phyloP scores from a whole-genome alignment of 2,888 invertebrate species.

The Cerastis leucographa region DNA sequence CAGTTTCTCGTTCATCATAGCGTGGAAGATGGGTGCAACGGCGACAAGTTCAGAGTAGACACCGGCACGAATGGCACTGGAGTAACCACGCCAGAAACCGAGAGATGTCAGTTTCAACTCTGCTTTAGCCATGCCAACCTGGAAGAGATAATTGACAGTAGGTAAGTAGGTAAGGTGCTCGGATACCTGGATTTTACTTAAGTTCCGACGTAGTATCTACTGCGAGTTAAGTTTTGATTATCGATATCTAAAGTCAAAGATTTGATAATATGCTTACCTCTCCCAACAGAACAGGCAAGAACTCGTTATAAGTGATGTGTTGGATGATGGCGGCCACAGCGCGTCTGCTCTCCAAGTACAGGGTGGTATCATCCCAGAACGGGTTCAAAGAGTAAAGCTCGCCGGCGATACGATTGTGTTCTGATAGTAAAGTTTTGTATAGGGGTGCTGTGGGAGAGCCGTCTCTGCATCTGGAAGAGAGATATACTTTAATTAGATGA shows the following conservation, averaged over 20 bases:
- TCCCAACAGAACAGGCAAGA: conserved; percentile 94
- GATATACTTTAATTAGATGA: background rate
- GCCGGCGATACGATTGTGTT: conserved; percentile 95
- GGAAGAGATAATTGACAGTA: conserved; percentile 13
- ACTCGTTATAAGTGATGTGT: conserved; percentile 96
- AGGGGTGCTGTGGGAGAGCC: conserved; percentile 93
- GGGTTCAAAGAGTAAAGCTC: conserved; percentile 93
- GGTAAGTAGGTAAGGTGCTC: too few relatives aligned
- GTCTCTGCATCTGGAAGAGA: conserved; percentile 89
- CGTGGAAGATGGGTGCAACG: conserved; percentile 93
- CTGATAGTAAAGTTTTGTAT: conserved; percentile 93
- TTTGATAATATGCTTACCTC: conserved; percentile 87
- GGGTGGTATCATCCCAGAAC: conserved; percentile 94
- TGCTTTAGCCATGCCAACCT: conserved; percentile 92
- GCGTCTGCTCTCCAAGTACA: conserved; percentile 94
- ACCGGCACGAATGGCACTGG: conserved; percentile 95
- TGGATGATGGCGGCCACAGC: conserved; percentile 95
- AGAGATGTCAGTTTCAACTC: conserved; percentile 91
- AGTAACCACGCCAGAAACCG: conserved; percentile 95
- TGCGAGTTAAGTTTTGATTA: background rate
- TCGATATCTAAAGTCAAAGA: background rate
- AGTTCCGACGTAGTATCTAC: background rate
- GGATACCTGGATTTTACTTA: background rate
- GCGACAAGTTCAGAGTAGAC: conserved; percentile 94
- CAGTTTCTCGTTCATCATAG: conserved; percentile 93